Evolutionary conservation across 1,140 invertebrate genomes (phyloP).

Genomic region (Hylyphantes graminicola): DNA sequence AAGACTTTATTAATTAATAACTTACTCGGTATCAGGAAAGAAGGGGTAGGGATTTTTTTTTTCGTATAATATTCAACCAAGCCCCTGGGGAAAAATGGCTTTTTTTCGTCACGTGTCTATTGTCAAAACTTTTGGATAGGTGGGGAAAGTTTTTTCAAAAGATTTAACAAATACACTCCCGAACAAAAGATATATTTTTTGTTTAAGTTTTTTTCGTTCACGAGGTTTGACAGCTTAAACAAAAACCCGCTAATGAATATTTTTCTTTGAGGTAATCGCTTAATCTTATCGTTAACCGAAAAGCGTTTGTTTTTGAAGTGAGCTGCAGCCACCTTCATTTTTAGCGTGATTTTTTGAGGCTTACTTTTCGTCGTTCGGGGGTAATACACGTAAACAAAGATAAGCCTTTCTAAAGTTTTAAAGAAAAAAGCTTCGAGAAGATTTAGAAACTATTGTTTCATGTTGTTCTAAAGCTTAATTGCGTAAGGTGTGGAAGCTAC

Average conservation of each 20-base stretch:
- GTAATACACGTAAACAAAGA: slow-evolving; percentile 52
- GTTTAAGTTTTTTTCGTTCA: slow-evolving; percentile 3
- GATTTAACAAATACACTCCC: slow-evolving; percentile 55
- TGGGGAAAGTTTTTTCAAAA: slow-evolving; percentile 39
- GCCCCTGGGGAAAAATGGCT: slow-evolving; percentile 10
- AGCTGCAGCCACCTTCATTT: slow-evolving; percentile 2
- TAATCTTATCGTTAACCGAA: slow-evolving; percentile 54
- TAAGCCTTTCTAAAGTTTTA: slow-evolving; percentile 22
- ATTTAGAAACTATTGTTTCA: no score
- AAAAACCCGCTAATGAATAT: slow-evolving; percentile 54
- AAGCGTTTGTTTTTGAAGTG: slow-evolving; percentile 53
- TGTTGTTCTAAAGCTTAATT: no score
- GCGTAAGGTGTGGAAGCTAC: no score
- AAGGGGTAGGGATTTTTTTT: slow-evolving; percentile 4
- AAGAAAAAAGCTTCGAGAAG: no score
- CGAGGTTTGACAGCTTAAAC: slow-evolving; percentile 25
- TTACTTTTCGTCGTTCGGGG: background rate
- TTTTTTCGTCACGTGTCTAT: slow-evolving; percentile 17
- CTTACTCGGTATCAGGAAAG: slow-evolving; percentile 42
- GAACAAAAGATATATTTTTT: slow-evolving; percentile 41
- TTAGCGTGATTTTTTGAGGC: background rate
- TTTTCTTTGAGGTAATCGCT: slow-evolving; percentile 54
- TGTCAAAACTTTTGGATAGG: slow-evolving; percentile 36
- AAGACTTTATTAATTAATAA: slow-evolving; percentile 60
- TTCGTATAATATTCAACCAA: background rate